These are phyloP conservation scores for Deilephila elpenor DNA, from an alignment of 2,888 invertebrate genomes.

Conservation along the genomic window DNA sequence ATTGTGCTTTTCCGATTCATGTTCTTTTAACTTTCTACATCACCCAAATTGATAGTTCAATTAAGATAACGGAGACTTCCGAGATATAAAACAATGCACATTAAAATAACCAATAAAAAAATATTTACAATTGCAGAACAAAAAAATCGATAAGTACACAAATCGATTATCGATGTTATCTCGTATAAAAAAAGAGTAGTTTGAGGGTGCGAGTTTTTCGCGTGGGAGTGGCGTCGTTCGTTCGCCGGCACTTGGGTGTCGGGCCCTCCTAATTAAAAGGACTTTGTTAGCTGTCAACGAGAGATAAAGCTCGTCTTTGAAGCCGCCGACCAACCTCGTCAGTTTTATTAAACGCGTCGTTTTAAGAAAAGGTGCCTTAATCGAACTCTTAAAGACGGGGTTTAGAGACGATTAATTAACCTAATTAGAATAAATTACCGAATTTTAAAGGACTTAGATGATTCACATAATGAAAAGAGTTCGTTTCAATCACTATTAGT, in stretches of 20 bases:
- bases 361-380: conserved; percentile 15
- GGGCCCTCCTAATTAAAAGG: conserved; percentile 75
- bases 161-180: neutral
- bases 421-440: conserved; percentile 13
- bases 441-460: neutral
- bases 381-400: conserved; percentile 9
- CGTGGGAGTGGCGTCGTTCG: conserved; percentile 23
- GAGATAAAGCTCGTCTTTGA: conserved; percentile 75
- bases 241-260: neutral
- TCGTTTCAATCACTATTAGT: neutral
- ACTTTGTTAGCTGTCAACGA: conserved; percentile 82
- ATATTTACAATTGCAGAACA: neutral
- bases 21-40: conserved; percentile 16
- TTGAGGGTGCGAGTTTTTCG: neutral
- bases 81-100: neutral
- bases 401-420: conserved; percentile 23
- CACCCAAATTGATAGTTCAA: neutral
- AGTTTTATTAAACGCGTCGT: conserved; percentile 28
- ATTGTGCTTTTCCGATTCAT: neutral
- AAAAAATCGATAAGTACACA: conserved; percentile 2
- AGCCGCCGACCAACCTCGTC: conserved; percentile 55
- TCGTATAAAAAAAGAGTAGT: neutral
- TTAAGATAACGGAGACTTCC: conserved; percentile 1
- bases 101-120: neutral
- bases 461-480: conserved; percentile 14